Evolutionary conservation across 2,113 vertebrate genomes (phyloP), one percentile per base, ranked within the genome.

Genomic region (Bujurquina vittata): DNA sequence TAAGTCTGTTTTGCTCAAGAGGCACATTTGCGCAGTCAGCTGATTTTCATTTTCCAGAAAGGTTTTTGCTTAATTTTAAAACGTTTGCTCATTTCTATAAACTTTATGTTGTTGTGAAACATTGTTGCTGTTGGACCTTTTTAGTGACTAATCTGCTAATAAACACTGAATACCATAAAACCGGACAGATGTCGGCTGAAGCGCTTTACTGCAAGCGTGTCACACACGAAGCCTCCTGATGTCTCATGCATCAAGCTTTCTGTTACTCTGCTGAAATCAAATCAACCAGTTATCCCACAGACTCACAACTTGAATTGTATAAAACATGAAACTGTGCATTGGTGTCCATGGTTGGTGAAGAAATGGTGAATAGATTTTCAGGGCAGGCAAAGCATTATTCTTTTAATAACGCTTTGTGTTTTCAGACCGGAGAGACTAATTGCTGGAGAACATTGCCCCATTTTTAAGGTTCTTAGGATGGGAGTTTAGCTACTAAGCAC

Each of bases 11-110:
- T 89, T 84, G 43, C 79, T 82, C 26, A 63, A 74, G 77, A 88
- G 85, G 67, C 52, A 72, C 67, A 72, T 62, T 94, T 81, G 40
- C 88, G 56, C 74, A 83, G 89, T 94, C 94, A 93, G 87, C 74
- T 94, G 94, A 93, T 91, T 92, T 90, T 17, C 69, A 77, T 91
- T 87, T 89, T 74, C 80, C 62, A 56, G n/a, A 40, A 65, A 75
- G 43, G 11, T 1, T 57, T 18, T 52, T 43, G 33, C 23, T 52
- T 18, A 8, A 23, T 22, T 62, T 81, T 18, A 12, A 86, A 79
- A 65, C 61, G 49, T 82, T 72, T 55, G 5, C 9, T 49, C 3
- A 43, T 54, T 62, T 78, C 31, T 0, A 83, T 33, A 29, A 2
- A 0, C 3, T 52, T 26, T 54, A 80, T 7, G 10, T 0, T 46